Conservation (phyloP, 2,888 invertebrate species). For the Microctonus hyperodae region DNA sequence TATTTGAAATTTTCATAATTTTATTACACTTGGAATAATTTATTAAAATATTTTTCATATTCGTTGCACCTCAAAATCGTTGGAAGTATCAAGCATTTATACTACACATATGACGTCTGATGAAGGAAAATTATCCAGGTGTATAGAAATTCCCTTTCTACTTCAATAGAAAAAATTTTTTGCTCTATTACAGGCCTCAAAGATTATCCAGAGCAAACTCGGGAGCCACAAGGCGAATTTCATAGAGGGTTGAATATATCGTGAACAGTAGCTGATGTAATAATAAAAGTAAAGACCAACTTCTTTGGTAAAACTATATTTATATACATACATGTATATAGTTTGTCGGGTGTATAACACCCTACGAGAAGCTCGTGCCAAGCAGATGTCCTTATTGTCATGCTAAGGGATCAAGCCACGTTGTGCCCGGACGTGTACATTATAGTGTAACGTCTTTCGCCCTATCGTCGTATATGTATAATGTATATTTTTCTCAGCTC, state of each 20-base stretch:
- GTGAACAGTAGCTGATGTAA: slow-evolving; percentile 21
- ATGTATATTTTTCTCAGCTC: slow-evolving; percentile 38
- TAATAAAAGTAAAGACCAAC: slow-evolving; percentile 10
- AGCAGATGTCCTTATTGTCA: slow-evolving; percentile 61
- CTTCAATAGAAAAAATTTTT: too few relatives aligned
- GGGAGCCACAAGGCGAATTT: slow-evolving; percentile 18
- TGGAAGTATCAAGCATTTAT: background rate
- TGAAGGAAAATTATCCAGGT: slow-evolving; percentile 31
- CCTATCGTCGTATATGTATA: too few relatives aligned
- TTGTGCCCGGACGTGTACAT: slow-evolving; percentile 39
- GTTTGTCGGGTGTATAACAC: slow-evolving; percentile 43
- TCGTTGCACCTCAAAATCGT: too few relatives aligned
- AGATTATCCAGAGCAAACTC: slow-evolving; percentile 41
- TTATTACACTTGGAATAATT: too few relatives aligned
- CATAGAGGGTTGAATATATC: slow-evolving; percentile 21
- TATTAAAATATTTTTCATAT: too few relatives aligned
- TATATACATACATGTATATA: slow-evolving; percentile 47
- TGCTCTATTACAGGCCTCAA: slow-evolving; percentile 42
- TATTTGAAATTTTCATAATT: too few relatives aligned
- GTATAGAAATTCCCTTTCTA: slow-evolving; percentile 19
- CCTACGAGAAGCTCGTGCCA: slow-evolving; percentile 52
- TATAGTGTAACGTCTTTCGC: slow-evolving; percentile 50
- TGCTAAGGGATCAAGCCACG: slow-evolving; percentile 53
- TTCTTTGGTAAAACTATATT: slow-evolving; percentile 11
- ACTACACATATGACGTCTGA: slow-evolving; percentile 12